Conservation (phyloP, 1,140 invertebrate species). For the Calephelis virginiensis region DNA sequence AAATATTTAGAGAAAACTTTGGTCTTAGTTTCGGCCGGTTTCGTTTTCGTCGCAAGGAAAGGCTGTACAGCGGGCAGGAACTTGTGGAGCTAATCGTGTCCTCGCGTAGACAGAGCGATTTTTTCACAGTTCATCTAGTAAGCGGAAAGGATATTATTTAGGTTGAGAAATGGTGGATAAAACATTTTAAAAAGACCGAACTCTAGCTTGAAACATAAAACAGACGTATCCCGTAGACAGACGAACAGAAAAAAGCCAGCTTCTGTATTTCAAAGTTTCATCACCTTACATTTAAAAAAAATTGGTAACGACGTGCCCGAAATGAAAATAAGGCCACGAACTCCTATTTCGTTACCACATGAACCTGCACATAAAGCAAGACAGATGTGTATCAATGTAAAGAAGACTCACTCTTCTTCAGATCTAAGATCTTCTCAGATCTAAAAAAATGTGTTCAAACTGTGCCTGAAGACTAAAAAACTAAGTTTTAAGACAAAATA, state of each 20-base stretch:
- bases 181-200: not conserved
- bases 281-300: not conserved
- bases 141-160: constrained; percentile 3
- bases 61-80: not conserved
- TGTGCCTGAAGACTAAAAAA: too few species aligned
- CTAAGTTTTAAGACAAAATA: too few species aligned
- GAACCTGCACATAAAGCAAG: too few species aligned
- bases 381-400: too few species aligned
- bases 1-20: constrained; percentile 21
- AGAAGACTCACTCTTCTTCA: too few species aligned
- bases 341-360: too few species aligned
- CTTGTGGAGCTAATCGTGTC: not conserved
- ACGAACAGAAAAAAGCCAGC: not conserved
- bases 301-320: not conserved
- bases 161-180: not conserved
- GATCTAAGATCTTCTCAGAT: too few species aligned
- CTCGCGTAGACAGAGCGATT: not conserved
- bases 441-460: too few species aligned
- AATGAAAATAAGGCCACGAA: not conserved
- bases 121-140: constrained; percentile 2
- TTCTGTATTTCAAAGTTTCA: not conserved
- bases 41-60: not conserved
- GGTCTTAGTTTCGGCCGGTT: constrained; percentile 12
- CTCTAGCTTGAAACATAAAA: not conserved
- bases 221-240: not conserved